Evolutionary conservation across 1,140 invertebrate species (phyloP).

Genomic region (Elysia chlorotica): DNA sequence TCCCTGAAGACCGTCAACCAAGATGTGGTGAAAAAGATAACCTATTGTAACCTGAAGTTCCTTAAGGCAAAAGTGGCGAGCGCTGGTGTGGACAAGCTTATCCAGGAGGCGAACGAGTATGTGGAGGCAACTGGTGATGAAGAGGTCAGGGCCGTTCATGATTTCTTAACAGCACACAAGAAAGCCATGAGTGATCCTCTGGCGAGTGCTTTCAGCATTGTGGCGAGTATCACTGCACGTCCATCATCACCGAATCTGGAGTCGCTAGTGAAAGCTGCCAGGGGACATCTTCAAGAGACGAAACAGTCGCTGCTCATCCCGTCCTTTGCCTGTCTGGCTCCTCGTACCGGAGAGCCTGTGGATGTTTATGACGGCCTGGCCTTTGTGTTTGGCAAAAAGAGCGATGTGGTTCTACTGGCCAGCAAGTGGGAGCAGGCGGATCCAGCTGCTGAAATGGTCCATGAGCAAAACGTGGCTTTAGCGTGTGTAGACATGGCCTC

Average conservation of each 20-base stretch:
- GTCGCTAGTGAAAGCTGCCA: conserved; percentile 29
- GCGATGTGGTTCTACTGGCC: conserved; percentile 7
- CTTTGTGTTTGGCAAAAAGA: background rate
- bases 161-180: conserved; percentile 31
- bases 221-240: conserved; percentile 30
- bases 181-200: conserved; percentile 21
- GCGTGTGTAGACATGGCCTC: background rate
- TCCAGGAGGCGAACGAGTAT: conserved; percentile 35
- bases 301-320: conserved; percentile 37
- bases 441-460: background rate
- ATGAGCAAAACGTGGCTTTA: background rate
- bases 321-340: conserved; percentile 38
- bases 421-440: background rate
- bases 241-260: conserved; percentile 24
- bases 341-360: conserved; percentile 20
- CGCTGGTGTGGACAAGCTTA: conserved; percentile 28
- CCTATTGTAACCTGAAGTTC: conserved; percentile 45
- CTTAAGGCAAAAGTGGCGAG: conserved; percentile 34
- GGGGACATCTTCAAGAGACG: conserved; percentile 18
- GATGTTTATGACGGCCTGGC: conserved; percentile 13
- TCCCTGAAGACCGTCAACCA: conserved; percentile 23
- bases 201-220: conserved; percentile 34
- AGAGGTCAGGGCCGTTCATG: conserved; percentile 33
- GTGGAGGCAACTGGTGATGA: conserved; percentile 33
- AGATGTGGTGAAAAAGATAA: conserved; percentile 31